Base-by-base conservation (phyloP, 2,797 vertebrate species). In the Xyrichtys novacula region DNA sequence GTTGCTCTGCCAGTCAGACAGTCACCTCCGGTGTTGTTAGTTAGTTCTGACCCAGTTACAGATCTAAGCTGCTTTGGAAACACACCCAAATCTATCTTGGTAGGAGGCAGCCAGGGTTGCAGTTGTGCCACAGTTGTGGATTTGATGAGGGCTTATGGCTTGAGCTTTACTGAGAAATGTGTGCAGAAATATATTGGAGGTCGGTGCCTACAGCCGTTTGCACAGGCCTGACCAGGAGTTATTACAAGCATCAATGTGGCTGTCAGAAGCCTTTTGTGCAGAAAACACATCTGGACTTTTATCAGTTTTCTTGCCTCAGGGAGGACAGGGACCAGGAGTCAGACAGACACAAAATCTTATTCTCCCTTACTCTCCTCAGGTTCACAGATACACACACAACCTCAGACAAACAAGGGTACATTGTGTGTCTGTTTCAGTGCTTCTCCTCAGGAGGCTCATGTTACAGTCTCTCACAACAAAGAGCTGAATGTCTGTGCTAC, bases 401-500 rank as follows among this genome's bases (percentile, higher is more conserved):
- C 60, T 49, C 61, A 66, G 53, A 75, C 34, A 84, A 29, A 89
- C 67, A 89, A 69, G 65, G 75, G 69, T 71, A 79, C 81, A 90
- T 93, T 93, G 87, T 92, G 85, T 73, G 56, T 88, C 44, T 78
- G 68, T 74, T 84, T 84, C 83, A 65, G 78, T 63, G 53, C 49
- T 63, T 78, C 68, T 81, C 68, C 82, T 89, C 81, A 80, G 71
- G 65, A 78, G 87, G 81, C 76, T 93, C 90, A 60, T 82, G 84
- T 94, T 94, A 90, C 92, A 32, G 3, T 70, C 79, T 69, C 65
- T 61, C 54, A 60, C 54, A 84, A 93, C 89, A 93, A 91, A 92
- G 91, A 89, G 42, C 59, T 70, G 64, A 90, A 91, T 90, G 89
- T 92, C 81, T 89, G 68, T 72, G 58, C 78, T 50, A 67, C 75